A percentile compares a stretch with the other conserved stretches of the same genome.
These are phyloP conservation scores for Centroberyx gerrardi DNA, from an alignment of 2,797 vertebrate species.

Conservation along the genomic window DNA sequence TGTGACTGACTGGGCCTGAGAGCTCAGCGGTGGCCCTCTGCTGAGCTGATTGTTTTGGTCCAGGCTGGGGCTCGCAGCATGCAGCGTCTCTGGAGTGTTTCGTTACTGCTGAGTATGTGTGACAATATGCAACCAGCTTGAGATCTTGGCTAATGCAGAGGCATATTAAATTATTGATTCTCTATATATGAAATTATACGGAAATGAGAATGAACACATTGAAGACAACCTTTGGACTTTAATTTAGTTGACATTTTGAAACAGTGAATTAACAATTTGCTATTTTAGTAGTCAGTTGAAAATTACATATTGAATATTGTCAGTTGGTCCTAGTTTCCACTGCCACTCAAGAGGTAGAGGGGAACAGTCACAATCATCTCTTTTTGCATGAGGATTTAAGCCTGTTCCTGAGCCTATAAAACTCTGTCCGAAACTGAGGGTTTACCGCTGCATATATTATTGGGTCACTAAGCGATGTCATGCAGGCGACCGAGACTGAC, in stretches of 20 bases:
- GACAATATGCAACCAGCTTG: conserved; percentile 34
- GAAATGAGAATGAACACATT: conserved; percentile 29
- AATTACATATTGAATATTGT: conserved; percentile 22
- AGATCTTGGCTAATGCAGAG: conserved; percentile 45
- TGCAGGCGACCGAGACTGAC: conserved; percentile 82
- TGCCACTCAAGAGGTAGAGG: not conserved
- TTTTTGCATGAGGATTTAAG: conserved; percentile 64
- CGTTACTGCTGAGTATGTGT: conserved; percentile 56
- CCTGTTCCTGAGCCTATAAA: conserved; percentile 75
- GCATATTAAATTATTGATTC: conserved; percentile 45
- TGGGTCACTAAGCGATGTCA: conserved; percentile 85
- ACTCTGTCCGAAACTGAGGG: conserved; percentile 85
- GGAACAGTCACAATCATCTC: conserved; percentile 22
- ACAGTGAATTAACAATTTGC: conserved; percentile 34
- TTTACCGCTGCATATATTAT: conserved; percentile 88
- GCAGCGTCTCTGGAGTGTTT: conserved; percentile 51
- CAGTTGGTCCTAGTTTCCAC: conserved; percentile 17
- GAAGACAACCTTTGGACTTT: conserved; percentile 10
- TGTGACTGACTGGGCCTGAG: conserved; percentile 45
- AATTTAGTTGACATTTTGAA: conserved; percentile 42
- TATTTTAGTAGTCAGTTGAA: conserved; percentile 31
- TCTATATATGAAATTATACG: not conserved
- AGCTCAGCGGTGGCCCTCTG: conserved; percentile 42
- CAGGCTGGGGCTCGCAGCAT: conserved; percentile 63
- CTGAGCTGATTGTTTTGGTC: conserved; percentile 57